Percentiles rank a stretch among this genome's conserved stretches.
Conservation (phyloP, 2,888 invertebrate genomes). For the Catocala sponsa region DNA sequence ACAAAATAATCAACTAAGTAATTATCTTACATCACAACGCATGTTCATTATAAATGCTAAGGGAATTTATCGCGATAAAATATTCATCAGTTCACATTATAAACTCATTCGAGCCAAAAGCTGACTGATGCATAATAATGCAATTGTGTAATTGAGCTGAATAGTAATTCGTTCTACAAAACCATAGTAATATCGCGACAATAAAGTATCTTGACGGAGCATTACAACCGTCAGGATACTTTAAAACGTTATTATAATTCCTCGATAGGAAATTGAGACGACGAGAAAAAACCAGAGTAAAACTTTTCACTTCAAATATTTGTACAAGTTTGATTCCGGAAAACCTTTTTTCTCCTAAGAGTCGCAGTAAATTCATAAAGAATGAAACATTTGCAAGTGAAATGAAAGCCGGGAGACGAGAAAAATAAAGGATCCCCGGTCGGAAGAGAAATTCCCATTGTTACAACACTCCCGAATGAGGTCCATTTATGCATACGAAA, state of each 20-base stretch:
- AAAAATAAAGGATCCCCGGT: slow-evolving; percentile 73
- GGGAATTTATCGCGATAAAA: slow-evolving; percentile 46
- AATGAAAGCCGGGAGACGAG: slow-evolving; percentile 76
- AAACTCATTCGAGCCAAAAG: slow-evolving; percentile 29
- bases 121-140: slow-evolving; percentile 37
- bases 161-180: slow-evolving; percentile 35
- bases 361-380: slow-evolving; percentile 79
- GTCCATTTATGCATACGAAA: slow-evolving; percentile 83
- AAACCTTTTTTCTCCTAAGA: slow-evolving; percentile 66
- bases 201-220: too few relatives aligned
- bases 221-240: slow-evolving; percentile 8
- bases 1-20: too few relatives aligned
- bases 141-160: slow-evolving; percentile 34
- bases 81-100: slow-evolving; percentile 45
- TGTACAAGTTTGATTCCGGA: slow-evolving; percentile 72
- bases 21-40: too few relatives aligned
- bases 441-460: slow-evolving; percentile 76
- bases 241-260: slow-evolving; percentile 35
- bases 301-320: slow-evolving; percentile 75
- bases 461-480: slow-evolving; percentile 75
- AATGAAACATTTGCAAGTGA: slow-evolving; percentile 83
- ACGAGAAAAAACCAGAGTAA: slow-evolving; percentile 32
- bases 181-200: slow-evolving; percentile 8
- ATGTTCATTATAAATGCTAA: slow-evolving; percentile 40
- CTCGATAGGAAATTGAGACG: slow-evolving; percentile 56